Evolutionary conservation across 92 coral and sea anemone genomes (phyloP), one percentile per base, ranked within the genome.

Genomic region (Pocillopora grandis): DNA sequence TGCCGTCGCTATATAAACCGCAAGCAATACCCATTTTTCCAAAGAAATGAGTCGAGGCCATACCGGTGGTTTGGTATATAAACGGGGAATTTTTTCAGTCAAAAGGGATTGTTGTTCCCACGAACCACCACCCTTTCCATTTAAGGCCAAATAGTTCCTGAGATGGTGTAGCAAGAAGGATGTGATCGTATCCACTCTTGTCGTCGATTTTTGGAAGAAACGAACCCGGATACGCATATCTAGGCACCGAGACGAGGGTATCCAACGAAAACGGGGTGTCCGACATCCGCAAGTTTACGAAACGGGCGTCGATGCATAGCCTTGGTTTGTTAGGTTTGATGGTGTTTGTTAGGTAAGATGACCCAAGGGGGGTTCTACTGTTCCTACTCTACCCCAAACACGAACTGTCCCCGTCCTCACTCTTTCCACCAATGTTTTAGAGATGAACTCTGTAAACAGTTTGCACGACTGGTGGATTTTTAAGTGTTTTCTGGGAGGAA

Each of bases 241-340:
- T n/a, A n/a, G n/a, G n/a, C n/a, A n/a, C n/a, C n/a, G n/a, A n/a
- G n/a, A n/a, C n/a, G n/a, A n/a, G 31, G 20, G 15, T 59, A 14
- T 27, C 71, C 18, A 58, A 56, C 9, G 71, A 18, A 21, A 77
- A 77, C 58, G 9, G 88, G 85, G 42, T 33, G 23, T 84, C 73
- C 20, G 36, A 76, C 83, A 84, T 84, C 88, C 88, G 76, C 12
- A 58, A 19, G 52, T 84, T 84, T n/a, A 84, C 17, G 42, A 84
- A 84, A 49, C 88, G 59, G 36, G 84, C 88, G 76, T 84, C 88
- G 12, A 58, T 21, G 49, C 88, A 84, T 6, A 75, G 57, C 12
- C 83, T 72, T 18, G 87, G 87, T 42, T 83, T 83, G n/a, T 81
- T 12, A 3, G 87, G 87, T 61, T 72, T 82, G 3, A 83, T 82